A percentile compares a stretch with the other conserved stretches of the same genome.
Evolutionary conservation across 2,113 vertebrate genomes (phyloP).

Genomic region (Lepus europaeus): DNA sequence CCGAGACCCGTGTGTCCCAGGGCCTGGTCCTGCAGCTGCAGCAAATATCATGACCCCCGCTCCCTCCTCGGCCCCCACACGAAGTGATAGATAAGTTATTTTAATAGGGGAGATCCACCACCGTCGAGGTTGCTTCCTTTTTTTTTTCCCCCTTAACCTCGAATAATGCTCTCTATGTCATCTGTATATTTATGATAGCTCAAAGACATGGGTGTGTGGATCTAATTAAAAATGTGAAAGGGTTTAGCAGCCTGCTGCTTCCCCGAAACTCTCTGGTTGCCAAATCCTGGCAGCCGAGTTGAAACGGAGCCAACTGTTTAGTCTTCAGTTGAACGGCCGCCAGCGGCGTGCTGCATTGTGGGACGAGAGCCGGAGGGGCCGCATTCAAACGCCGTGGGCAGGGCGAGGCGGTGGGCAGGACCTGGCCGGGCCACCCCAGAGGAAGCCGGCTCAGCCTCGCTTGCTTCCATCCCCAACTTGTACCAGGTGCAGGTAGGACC

Average conservation of each 20-base stretch:
- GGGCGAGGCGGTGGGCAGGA: slow-evolving; percentile 82
- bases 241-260: slow-evolving; percentile 98
- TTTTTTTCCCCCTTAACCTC: slow-evolving; percentile 81
- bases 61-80: slow-evolving; percentile 61
- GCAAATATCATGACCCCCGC: slow-evolving; percentile 46
- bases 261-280: slow-evolving; percentile 93
- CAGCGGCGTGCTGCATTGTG: slow-evolving; percentile 94
- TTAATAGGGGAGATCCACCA: slow-evolving; percentile 86
- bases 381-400: slow-evolving; percentile 80
- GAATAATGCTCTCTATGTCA: slow-evolving; percentile 95
- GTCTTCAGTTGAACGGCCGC: slow-evolving; percentile 97
- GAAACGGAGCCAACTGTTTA: slow-evolving; percentile 98
- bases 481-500: background rate
- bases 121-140: slow-evolving; percentile 74
- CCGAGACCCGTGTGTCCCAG: slow-evolving; percentile 59
- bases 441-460: background rate
- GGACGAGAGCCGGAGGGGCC: slow-evolving; percentile 88
- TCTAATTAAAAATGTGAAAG: slow-evolving; percentile 99
- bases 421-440: slow-evolving; percentile 71
- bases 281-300: slow-evolving; percentile 98
- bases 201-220: slow-evolving; percentile 99
- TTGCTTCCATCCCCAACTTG: slow-evolving; percentile 38
- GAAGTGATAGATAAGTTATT: slow-evolving; percentile 86
- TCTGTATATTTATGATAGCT: slow-evolving; percentile 98
- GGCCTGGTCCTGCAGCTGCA: slow-evolving; percentile 40